phyloP scores from a whole-genome alignment of 1,140 invertebrate species.

The Pantala flavescens region DNA sequence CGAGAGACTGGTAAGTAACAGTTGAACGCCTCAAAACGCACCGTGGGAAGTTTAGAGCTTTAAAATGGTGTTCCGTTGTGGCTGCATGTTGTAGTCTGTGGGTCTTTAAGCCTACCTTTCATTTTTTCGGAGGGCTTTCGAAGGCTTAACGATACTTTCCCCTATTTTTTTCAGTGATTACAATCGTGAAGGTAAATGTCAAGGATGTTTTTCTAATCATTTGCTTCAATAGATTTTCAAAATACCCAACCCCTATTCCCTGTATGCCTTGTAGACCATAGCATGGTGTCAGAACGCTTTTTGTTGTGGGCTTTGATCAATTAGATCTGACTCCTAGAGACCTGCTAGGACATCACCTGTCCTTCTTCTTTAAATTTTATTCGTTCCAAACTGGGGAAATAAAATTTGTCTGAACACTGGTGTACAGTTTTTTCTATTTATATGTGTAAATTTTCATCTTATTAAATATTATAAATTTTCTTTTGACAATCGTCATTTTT shows the following conservation, averaged over 20 bases:
- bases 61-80: conserved; percentile 14
- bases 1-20: conserved; percentile 24
- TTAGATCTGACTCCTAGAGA: not conserved
- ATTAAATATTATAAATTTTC: conserved; percentile 10
- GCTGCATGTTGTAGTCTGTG: conserved; percentile 14
- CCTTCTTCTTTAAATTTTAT: conserved; percentile 18
- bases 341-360: not conserved
- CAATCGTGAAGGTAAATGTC: not conserved
- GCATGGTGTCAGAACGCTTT: not conserved
- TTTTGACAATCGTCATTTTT: conserved; percentile 15
- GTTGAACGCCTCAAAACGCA: not conserved
- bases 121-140: not conserved
- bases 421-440: conserved; percentile 21
- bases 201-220: conserved; percentile 9
- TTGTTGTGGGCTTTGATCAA: not conserved
- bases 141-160: conserved; percentile 14
- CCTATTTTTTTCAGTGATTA: conserved; percentile 14
- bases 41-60: conserved; percentile 16
- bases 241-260: not conserved
- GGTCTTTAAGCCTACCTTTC: conserved; percentile 5
- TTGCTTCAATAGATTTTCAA: conserved; percentile 5
- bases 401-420: conserved; percentile 19
- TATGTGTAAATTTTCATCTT: conserved; percentile 2
- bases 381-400: conserved; percentile 23
- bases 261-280: not conserved